Percentiles rank a stretch among this genome's conserved stretches.
phyloP scores from a whole-genome alignment of 2,888 invertebrate genomes.

The Scaptomyza reducta region DNA sequence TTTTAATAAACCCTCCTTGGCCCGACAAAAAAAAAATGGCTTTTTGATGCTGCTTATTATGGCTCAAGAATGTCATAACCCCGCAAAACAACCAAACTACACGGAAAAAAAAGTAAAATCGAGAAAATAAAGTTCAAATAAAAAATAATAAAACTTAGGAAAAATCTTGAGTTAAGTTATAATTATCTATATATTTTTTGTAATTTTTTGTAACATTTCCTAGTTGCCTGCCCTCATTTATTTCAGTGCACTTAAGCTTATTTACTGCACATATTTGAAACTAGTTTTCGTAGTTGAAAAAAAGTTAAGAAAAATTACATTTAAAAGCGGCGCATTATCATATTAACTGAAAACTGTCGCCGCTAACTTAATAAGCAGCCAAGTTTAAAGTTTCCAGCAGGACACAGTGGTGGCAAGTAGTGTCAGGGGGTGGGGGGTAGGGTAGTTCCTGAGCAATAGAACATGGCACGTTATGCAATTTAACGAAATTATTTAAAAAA shows the following conservation, averaged over 20 bases:
- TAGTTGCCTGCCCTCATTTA: background rate
- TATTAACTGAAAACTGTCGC: constrained; percentile 70
- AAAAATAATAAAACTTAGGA: background rate
- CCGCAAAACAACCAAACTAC: background rate
- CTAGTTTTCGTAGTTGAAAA: constrained; percentile 13
- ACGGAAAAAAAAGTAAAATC: background rate
- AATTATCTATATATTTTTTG: no score
- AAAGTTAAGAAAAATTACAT: constrained; percentile 14
- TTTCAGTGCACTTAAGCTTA: constrained; percentile 11
- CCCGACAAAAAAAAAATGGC: constrained; percentile 43
- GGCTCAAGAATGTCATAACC: constrained; percentile 46
- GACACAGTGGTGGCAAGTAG: background rate
- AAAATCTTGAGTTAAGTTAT: background rate
- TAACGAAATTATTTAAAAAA: constrained; percentile 77
- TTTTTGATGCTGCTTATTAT: constrained; percentile 70
- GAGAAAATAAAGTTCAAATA: background rate
- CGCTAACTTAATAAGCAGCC: constrained; percentile 72
- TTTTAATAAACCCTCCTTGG: constrained; percentile 59
- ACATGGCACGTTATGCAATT: constrained; percentile 74
- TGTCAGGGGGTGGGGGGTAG: background rate
- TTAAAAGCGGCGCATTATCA: constrained; percentile 68
- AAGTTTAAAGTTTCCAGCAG: constrained; percentile 49
- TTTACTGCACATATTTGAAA: constrained; percentile 61
- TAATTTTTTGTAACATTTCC: background rate
- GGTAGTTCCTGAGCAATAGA: constrained; percentile 26